phyloP scores from a whole-genome alignment of 2,888 invertebrate species.

The Mystacides longicornis region DNA sequence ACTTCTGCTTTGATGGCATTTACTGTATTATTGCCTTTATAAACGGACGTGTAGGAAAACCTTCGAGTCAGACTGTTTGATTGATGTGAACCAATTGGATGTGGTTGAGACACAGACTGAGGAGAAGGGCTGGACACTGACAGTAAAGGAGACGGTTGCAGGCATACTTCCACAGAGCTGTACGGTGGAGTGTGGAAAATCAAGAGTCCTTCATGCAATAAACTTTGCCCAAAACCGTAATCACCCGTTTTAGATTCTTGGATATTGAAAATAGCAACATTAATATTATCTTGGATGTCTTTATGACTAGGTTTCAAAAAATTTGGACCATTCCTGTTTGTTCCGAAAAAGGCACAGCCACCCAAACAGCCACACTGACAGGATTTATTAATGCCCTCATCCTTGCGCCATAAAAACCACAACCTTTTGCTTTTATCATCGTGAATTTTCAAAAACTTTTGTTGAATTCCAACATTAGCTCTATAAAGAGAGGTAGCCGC shows the following conservation, averaged over 20 bases:
- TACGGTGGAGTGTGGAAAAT: conserved; percentile 89
- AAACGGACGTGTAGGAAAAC: conserved; percentile 45
- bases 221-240: conserved; percentile 90
- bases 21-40: conserved; percentile 42
- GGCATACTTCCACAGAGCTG: conserved; percentile 65
- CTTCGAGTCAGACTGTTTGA: conserved; percentile 41
- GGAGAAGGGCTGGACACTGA: conserved; percentile 42
- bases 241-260: conserved; percentile 68
- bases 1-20: conserved; percentile 55
- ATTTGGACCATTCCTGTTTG: conserved; percentile 78
- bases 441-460: conserved; percentile 73
- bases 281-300: conserved; percentile 74
- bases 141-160: conserved; percentile 56
- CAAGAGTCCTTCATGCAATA: conserved; percentile 77
- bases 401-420: conserved; percentile 90
- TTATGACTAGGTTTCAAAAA: conserved; percentile 81
- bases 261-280: conserved; percentile 70
- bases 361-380: conserved; percentile 92
- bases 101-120: conserved; percentile 41
- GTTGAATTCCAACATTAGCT: conserved; percentile 73
- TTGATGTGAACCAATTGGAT: conserved; percentile 25
- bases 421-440: conserved; percentile 80
- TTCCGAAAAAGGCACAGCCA: conserved; percentile 91
- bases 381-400: conserved; percentile 49
- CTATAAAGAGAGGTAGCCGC: conserved; percentile 76